A percentile compares a stretch with the other conserved stretches of the same genome.
phyloP scores from a whole-genome alignment of 2,797 vertebrate species.

The Alectoris magna region DNA sequence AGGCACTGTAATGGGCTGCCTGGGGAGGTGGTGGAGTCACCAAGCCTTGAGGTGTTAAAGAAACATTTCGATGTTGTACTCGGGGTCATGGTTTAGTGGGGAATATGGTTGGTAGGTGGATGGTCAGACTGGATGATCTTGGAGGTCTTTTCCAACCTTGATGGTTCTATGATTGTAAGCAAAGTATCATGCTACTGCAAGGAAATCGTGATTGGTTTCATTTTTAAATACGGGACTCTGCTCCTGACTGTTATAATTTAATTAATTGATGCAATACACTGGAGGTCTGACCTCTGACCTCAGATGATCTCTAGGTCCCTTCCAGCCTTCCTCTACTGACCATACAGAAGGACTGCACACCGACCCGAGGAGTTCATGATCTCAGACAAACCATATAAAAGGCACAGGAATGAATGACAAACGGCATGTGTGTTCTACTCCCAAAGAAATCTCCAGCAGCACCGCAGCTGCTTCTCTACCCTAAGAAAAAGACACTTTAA shows the following conservation, averaged over 20 bases:
- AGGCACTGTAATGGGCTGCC: no score
- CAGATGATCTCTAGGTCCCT: background rate
- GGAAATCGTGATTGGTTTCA: background rate
- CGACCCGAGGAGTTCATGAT: background rate
- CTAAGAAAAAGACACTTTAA: background rate
- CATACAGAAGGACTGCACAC: background rate
- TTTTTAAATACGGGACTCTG: background rate
- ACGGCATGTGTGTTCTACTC: background rate
- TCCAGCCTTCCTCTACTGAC: background rate
- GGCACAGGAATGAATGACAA: background rate
- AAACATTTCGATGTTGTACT: no score
- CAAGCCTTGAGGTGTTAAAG: no score
- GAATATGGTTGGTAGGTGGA: no score
- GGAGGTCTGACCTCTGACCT: background rate
- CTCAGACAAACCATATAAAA: background rate
- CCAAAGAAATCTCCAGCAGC: background rate
- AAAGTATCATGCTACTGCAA: background rate
- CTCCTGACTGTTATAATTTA: accelerated
- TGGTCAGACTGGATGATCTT: no score
- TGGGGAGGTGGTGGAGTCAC: no score
- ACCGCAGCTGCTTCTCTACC: background rate
- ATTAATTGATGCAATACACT: background rate
- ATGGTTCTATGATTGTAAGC: no score
- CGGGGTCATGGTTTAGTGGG: no score
- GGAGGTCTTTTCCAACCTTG: no score